Evolutionary conservation across 1,140 invertebrate species (phyloP).

Genomic region (Penaeus japonicus): DNA sequence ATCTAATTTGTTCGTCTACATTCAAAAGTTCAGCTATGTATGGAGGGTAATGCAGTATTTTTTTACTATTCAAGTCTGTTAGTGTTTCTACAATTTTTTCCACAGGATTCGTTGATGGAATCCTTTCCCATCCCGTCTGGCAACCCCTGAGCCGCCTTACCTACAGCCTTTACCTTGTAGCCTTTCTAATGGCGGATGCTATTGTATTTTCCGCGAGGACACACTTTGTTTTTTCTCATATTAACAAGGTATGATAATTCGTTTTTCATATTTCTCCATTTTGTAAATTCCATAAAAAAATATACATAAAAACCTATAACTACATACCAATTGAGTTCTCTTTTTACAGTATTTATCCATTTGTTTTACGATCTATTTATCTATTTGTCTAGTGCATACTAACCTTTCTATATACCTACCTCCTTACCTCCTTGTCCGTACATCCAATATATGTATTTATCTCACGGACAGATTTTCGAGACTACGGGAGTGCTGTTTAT

Average conservation of each 20-base stretch:
- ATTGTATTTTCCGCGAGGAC: background rate
- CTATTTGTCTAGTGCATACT: too few species aligned
- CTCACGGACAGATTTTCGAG: background rate
- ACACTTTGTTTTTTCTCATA: background rate
- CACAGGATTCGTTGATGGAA: background rate
- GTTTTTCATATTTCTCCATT: too few species aligned
- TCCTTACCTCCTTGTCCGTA: background rate
- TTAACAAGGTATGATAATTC: slow-evolving; percentile 2
- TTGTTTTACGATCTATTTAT: too few species aligned
- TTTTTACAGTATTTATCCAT: too few species aligned
- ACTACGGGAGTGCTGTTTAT: background rate
- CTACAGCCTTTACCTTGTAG: slow-evolving; percentile 10
- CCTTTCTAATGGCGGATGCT: background rate
- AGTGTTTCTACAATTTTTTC: too few species aligned
- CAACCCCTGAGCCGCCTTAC: slow-evolving; percentile 23
- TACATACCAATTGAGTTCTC: too few species aligned
- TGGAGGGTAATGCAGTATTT: too few species aligned
- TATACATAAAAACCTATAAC: too few species aligned
- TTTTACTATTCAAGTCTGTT: too few species aligned
- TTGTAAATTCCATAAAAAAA: too few species aligned
- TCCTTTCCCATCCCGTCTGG: slow-evolving; percentile 17
- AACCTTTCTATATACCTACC: background rate
- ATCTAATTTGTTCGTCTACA: too few species aligned
- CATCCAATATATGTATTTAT: background rate
- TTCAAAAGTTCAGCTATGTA: too few species aligned